phyloP scores from a whole-genome alignment of 2,888 invertebrate genomes.

The Cataglyphis livida region DNA sequence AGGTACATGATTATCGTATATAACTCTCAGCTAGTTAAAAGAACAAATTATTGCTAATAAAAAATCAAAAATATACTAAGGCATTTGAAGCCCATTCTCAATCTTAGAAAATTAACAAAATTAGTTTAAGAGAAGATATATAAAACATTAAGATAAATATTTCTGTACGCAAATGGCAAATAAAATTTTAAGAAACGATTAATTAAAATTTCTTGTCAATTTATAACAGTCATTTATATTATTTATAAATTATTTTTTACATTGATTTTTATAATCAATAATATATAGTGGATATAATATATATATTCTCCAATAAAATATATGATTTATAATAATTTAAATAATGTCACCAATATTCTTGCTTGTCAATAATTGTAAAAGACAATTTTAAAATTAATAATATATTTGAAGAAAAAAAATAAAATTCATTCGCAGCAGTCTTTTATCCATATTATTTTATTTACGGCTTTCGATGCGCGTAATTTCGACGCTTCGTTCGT shows the following conservation, averaged over 20 bases:
- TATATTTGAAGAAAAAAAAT: not conserved
- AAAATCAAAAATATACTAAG: not conserved
- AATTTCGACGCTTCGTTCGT: conserved; percentile 31
- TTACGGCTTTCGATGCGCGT: conserved; percentile 22
- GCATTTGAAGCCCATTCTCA: not conserved
- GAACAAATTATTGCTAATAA: conserved; percentile 28
- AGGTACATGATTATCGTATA: conserved; percentile 23
- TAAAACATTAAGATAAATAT: conserved; percentile 1
- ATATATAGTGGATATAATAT: not conserved
- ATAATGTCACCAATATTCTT: not conserved
- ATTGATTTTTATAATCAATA: not conserved
- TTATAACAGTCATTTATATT: not conserved
- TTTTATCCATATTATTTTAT: conserved; percentile 7
- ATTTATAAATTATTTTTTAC: not conserved
- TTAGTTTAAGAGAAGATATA: not conserved
- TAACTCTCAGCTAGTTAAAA: conserved; percentile 32
- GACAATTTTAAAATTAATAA: conserved; percentile 19
- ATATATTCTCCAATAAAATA: not conserved
- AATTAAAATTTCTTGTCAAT: not conserved
- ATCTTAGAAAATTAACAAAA: not conserved
- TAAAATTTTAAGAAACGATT: not conserved
- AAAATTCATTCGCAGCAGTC: not conserved
- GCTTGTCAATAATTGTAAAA: conserved; percentile 15
- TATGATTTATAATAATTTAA: not conserved
- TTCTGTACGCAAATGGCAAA: not conserved